Conservation (phyloP, 2,113 vertebrate genomes). For the Ammospiza caudacuta region DNA sequence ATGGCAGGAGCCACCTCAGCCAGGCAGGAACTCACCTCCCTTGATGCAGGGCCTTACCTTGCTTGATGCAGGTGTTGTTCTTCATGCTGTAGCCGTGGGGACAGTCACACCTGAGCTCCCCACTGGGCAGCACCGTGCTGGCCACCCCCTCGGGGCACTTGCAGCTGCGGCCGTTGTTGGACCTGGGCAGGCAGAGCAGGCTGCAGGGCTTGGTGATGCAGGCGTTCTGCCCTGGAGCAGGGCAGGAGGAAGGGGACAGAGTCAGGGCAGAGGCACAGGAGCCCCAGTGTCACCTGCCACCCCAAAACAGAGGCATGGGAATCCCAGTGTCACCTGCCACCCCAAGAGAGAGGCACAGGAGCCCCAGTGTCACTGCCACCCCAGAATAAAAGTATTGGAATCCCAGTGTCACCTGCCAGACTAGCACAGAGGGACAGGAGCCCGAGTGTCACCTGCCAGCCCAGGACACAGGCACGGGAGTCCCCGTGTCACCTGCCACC, state of each 20-base stretch:
- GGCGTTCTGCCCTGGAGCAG: constrained; percentile 83
- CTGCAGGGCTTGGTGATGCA: constrained; percentile 88
- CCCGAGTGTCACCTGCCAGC: rapidly evolving
- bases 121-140: constrained; percentile 75
- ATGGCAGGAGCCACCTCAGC: rapidly evolving
- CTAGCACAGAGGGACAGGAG: rapidly evolving
- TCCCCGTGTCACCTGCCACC: rapidly evolving
- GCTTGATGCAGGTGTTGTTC: constrained; percentile 86
- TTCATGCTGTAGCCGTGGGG: constrained; percentile 82
- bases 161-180: constrained; percentile 83
- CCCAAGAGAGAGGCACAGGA: rapidly evolving
- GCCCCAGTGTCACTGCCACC: background rate
- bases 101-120: constrained; percentile 88
- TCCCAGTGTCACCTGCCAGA: rapidly evolving
- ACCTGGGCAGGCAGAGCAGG: constrained; percentile 90
- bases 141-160: constrained; percentile 87
- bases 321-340: background rate
- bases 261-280: background rate
- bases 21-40: constrained; percentile 38
- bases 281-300: background rate
- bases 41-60: constrained; percentile 69
- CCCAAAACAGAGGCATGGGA: rapidly evolving
- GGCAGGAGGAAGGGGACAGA: background rate
- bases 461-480: background rate
- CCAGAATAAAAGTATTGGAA: rapidly evolving